Evolutionary conservation across 1,140 invertebrate genomes (phyloP), one percentile per base, ranked within the genome.

Genomic region (Lucilia sericata): DNA sequence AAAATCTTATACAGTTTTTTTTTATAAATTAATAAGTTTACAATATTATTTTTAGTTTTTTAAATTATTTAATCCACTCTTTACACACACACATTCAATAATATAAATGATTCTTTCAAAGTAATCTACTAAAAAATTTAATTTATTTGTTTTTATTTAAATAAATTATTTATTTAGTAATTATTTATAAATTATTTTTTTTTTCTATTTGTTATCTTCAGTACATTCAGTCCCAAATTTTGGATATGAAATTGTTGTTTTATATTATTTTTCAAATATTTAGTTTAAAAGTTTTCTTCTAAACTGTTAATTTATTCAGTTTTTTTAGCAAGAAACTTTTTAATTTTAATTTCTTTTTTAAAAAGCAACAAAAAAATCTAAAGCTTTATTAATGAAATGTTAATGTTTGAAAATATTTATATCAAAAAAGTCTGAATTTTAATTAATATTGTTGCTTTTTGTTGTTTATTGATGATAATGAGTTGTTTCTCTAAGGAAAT

Each of bases 171-270:
- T 60, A 12, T 60, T 60, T n/a, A 60, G n/a, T 60, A 42, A 42
- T 42, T 8, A 42, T 42, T 42, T 36, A 36, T 36, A 60, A 74
- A 2, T 75, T 36, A 30, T 7, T 12, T 42, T 10, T 76, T 76
- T n/a, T 74, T 74, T 5, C 19, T 74, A 74, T 74, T 82, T 60
- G 49, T 60, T 82, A n/a, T 65, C 2, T 60, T 82, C 49, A 82
- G 55, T 60, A 36, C 55, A 83, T 70, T 83, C 82, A 83, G 82
- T 83, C 82, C 82, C 74, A 83, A 65, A 49, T 83, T 82, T 83
- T 74, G 82, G 82, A 83, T 83, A 83, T 83, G 82, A 83, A 83
- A 83, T 83, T 83, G 82, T 10, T 65, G 13, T 82, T 65, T 25
- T 82, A 21, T 60, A n/a, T 8, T 42, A 42, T 42, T 51, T 60